Percentiles rank a stretch among this genome's conserved stretches.
Evolutionary conservation across 2,113 vertebrate species (phyloP).

Genomic region (Acinonyx jubatus): DNA sequence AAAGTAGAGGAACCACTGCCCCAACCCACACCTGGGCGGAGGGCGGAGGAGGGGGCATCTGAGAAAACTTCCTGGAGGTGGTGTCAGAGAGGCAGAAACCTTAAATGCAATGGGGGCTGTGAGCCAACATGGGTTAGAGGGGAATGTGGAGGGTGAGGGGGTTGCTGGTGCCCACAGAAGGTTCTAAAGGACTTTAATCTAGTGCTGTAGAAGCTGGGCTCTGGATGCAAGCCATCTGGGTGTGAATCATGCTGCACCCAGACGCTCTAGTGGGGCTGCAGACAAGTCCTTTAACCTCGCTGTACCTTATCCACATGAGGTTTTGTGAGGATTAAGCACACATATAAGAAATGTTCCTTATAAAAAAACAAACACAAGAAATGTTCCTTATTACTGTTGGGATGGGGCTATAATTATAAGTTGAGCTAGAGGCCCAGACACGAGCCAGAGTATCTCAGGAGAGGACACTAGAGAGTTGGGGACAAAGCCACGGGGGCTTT

Average conservation of each 20-base stretch:
- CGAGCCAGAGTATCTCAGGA: background rate
- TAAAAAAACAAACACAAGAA: background rate
- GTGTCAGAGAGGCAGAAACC: background rate
- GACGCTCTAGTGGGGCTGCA: background rate
- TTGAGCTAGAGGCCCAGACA: background rate
- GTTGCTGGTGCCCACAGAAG: background rate
- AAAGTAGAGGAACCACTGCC: background rate
- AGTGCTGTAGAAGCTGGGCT: background rate
- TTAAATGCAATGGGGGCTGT: background rate
- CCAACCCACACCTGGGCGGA: background rate
- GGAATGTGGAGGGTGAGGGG: no score
- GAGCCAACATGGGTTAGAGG: background rate
- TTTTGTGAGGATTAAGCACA: background rate
- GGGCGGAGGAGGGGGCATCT: background rate
- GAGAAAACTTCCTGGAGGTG: background rate
- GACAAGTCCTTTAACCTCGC: background rate
- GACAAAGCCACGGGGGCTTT: background rate
- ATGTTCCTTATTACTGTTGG: background rate
- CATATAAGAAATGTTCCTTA: background rate
- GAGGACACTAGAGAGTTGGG: background rate
- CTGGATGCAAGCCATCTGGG: background rate
- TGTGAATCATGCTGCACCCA: background rate
- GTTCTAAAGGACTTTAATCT: background rate
- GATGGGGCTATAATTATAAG: background rate
- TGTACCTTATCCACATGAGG: background rate